A percentile compares a stretch with the other conserved stretches of the same genome.
Evolutionary conservation across 2,888 invertebrate species (phyloP).

Genomic region (Habrosyne pyritoides): DNA sequence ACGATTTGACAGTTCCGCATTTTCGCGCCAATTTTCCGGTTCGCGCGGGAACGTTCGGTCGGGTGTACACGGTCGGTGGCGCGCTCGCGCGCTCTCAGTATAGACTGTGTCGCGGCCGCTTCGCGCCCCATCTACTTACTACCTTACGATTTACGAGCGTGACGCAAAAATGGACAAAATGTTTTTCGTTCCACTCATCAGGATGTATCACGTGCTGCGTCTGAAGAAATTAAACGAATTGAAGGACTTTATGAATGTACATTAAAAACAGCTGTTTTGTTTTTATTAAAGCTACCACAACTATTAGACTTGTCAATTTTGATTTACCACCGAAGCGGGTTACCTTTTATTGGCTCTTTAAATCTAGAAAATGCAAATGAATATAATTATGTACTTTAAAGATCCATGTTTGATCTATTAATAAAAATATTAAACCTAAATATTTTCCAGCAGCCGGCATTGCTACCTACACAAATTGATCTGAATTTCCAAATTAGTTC

Average conservation of each 20-base stretch:
- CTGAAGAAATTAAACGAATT: constrained; percentile 20
- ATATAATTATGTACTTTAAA: too few species aligned
- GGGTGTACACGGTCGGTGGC: constrained; percentile 54
- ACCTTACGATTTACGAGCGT: constrained; percentile 74
- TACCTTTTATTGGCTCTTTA: too few species aligned
- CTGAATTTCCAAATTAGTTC: not conserved
- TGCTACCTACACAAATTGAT: too few species aligned
- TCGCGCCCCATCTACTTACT: constrained; percentile 63
- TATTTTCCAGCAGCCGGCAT: too few species aligned
- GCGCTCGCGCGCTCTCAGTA: constrained; percentile 65
- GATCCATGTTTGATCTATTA: too few species aligned
- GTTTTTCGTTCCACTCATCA: constrained; percentile 42
- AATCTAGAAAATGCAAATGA: too few species aligned
- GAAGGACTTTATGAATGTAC: not conserved
- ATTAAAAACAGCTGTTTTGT: not conserved
- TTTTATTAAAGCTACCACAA: too few species aligned
- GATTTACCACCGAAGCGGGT: too few species aligned
- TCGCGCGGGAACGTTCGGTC: constrained; percentile 57
- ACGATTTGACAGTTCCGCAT: constrained; percentile 70
- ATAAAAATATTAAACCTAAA: too few species aligned
- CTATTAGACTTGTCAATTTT: too few species aligned
- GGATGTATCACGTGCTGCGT: constrained; percentile 49
- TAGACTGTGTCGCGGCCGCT: constrained; percentile 62
- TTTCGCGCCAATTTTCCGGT: constrained; percentile 81
- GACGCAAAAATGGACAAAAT: constrained; percentile 73